A percentile compares a stretch with the other conserved stretches of the same genome.
Evolutionary conservation across 2,113 vertebrate species (phyloP).

Genomic region (Forbesichthys agassizii): DNA sequence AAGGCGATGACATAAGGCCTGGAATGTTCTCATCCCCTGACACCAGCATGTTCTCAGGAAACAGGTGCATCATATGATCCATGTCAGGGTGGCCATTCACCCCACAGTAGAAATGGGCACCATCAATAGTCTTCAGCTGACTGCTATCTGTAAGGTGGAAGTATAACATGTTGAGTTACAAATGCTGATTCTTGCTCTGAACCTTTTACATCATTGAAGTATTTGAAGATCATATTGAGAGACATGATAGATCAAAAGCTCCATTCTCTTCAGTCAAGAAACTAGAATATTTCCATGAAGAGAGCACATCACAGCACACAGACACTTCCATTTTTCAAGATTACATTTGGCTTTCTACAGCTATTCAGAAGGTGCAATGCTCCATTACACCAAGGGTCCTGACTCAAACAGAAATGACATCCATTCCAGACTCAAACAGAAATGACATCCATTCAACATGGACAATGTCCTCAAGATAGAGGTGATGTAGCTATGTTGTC

Average conservation of each 20-base stretch:
- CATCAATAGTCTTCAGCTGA: conserved; percentile 78
- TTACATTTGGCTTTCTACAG: conserved; percentile 54
- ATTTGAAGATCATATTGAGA: conserved; percentile 16
- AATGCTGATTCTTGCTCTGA: conserved; percentile 11
- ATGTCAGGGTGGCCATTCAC: conserved; percentile 78
- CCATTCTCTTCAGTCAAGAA: conserved; percentile 22
- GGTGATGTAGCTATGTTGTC: conserved; percentile 9
- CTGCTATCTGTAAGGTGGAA: conserved; percentile 77
- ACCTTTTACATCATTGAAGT: conserved; percentile 10
- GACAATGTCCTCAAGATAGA: conserved; percentile 28
- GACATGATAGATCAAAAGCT: conserved; percentile 8
- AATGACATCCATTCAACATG: conserved; percentile 49
- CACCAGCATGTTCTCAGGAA: conserved; percentile 86
- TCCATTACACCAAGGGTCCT: conserved; percentile 47
- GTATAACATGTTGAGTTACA: background rate
- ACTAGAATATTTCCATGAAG: conserved; percentile 44
- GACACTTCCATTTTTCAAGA: conserved; percentile 62
- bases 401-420: conserved; percentile 53
- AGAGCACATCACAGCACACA: conserved; percentile 28
- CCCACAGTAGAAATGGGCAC: conserved; percentile 76
- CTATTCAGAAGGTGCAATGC: conserved; percentile 39
- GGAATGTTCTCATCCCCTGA: conserved; percentile 83
- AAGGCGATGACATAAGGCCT: conserved; percentile 67
- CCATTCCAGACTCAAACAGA: conserved; percentile 43
- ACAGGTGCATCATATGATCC: conserved; percentile 74